Percentiles rank a stretch among this genome's conserved stretches.
phyloP scores from a whole-genome alignment of 1,140 invertebrate species.

The Oedothorax gibbosus region DNA sequence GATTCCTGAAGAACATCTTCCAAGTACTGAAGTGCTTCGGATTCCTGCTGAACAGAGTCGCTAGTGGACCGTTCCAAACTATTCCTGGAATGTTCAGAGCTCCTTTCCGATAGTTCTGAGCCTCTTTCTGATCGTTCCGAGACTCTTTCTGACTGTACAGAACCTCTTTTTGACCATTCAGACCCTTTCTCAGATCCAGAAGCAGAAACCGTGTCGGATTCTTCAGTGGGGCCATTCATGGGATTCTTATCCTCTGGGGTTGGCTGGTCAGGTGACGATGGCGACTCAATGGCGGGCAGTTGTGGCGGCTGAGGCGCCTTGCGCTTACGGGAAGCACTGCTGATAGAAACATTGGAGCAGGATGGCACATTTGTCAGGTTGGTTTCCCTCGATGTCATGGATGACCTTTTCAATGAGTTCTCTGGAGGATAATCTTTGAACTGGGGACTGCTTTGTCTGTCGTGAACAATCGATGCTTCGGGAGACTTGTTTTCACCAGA shows the following conservation, averaged over 20 bases:
- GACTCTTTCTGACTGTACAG: background rate
- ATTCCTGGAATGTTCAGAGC: background rate
- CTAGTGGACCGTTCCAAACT: background rate
- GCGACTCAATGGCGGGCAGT: slow-evolving; percentile 45
- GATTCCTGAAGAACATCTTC: slow-evolving; percentile 54
- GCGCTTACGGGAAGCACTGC: slow-evolving; percentile 62
- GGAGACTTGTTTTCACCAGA: slow-evolving; percentile 65
- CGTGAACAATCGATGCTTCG: slow-evolving; percentile 66
- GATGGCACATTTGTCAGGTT: slow-evolving; percentile 60
- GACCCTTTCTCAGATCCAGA: background rate
- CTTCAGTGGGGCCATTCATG: background rate
- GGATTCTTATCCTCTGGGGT: background rate
- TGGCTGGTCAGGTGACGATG: slow-evolving; percentile 33
- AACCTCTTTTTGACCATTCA: too few species aligned
- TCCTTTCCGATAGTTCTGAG: background rate
- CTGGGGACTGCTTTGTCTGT: slow-evolving; percentile 61
- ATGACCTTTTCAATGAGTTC: slow-evolving; percentile 30
- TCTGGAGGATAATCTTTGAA: slow-evolving; percentile 38
- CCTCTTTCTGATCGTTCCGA: background rate
- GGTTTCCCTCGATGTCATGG: slow-evolving; percentile 51
- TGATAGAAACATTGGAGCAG: slow-evolving; percentile 62
- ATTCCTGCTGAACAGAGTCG: slow-evolving; percentile 30
- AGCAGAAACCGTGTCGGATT: too few species aligned
- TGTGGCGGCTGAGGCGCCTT: slow-evolving; percentile 64
- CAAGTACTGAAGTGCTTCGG: slow-evolving; percentile 47